These are phyloP conservation scores for Anastrepha obliqua DNA, from an alignment of 1,140 invertebrate genomes.

Conservation along the genomic window DNA sequence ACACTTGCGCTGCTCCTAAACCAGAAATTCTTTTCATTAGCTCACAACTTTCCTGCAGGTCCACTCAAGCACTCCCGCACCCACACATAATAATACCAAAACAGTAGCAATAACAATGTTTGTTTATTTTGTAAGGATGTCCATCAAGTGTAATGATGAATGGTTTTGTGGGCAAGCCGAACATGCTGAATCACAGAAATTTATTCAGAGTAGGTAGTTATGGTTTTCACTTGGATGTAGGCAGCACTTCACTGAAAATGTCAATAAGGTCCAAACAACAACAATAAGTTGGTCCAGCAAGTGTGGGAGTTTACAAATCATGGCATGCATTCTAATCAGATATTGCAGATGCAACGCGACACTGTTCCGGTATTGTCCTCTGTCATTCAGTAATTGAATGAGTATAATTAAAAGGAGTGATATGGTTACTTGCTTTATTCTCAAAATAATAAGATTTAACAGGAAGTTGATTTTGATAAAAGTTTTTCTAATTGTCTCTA, in stretches of 20 bases:
- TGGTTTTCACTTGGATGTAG: too few relatives aligned
- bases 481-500: too few relatives aligned
- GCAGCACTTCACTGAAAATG: background rate
- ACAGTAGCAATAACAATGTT: background rate
- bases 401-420: too few relatives aligned
- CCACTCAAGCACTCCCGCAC: background rate
- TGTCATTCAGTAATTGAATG: too few relatives aligned
- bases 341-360: background rate
- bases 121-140: constrained; percentile 30
- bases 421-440: too few relatives aligned
- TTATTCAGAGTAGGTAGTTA: too few relatives aligned
- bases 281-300: background rate
- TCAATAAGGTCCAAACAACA: background rate
- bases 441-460: too few relatives aligned
- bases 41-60: too few relatives aligned
- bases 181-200: background rate
- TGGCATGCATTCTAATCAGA: background rate
- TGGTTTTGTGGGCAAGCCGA: background rate
- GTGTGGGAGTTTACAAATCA: background rate
- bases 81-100: background rate
- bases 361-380: background rate
- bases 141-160: background rate
- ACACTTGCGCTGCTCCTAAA: too few relatives aligned
- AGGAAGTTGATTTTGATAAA: too few relatives aligned
- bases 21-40: too few relatives aligned